These are phyloP conservation scores for Nomada fabriciana DNA, from an alignment of 2,888 invertebrate species.

Conservation along the genomic window DNA sequence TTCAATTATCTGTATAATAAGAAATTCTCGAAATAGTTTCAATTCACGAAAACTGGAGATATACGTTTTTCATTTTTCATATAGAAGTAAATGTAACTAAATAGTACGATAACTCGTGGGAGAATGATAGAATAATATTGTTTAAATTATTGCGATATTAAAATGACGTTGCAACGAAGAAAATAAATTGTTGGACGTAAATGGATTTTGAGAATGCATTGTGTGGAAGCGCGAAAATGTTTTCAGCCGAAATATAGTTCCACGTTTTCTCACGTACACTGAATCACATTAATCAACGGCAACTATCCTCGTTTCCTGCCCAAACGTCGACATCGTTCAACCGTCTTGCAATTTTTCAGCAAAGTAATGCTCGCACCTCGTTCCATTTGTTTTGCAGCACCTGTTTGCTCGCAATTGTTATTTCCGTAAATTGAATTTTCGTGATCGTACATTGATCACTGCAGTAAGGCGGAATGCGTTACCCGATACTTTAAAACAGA, in stretches of 20 bases:
- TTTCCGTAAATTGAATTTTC: constrained; percentile 18
- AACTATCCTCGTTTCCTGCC: constrained; percentile 63
- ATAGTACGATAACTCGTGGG: too few relatives aligned
- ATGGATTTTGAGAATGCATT: constrained; percentile 2
- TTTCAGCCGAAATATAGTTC: background rate
- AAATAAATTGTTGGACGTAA: background rate
- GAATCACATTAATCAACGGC: constrained; percentile 69
- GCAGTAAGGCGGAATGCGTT: constrained; percentile 7
- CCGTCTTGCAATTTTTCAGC: constrained; percentile 44
- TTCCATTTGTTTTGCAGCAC: constrained; percentile 19
- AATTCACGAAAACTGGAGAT: too few relatives aligned
- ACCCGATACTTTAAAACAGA: background rate
- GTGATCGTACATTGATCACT: background rate
- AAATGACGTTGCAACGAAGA: too few relatives aligned
- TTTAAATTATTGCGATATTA: too few relatives aligned
- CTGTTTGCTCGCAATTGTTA: constrained; percentile 30
- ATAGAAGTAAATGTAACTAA: too few relatives aligned
- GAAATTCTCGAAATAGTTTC: too few relatives aligned
- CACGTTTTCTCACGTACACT: constrained; percentile 50
- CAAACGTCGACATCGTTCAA: constrained; percentile 46
- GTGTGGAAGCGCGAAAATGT: background rate
- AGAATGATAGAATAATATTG: too few relatives aligned
- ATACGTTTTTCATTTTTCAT: too few relatives aligned
- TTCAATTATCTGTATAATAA: too few relatives aligned
- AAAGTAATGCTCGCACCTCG: constrained; percentile 20